Evolutionary conservation across 2,888 invertebrate species (phyloP).

Genomic region (Heliconius aoede): DNA sequence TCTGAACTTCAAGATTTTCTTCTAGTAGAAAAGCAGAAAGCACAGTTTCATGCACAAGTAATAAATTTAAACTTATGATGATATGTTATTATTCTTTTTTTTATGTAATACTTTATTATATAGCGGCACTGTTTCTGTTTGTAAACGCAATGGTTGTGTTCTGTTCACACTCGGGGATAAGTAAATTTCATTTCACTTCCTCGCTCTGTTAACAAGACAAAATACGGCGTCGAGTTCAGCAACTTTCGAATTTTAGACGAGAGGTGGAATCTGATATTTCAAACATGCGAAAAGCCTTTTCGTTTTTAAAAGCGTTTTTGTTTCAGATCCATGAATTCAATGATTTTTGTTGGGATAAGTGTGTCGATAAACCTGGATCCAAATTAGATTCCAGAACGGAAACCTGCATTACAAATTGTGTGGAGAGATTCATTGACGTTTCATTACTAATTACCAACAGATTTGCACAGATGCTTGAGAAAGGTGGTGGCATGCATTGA

Average conservation of each 20-base stretch:
- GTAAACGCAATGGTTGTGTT: no score
- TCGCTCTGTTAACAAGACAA: no score
- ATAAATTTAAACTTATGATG: constrained; percentile 1
- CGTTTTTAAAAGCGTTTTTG: background rate
- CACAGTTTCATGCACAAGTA: constrained; percentile 95
- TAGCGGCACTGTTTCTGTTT: no score
- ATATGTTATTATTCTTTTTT: no score
- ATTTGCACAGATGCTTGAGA: constrained; percentile 93
- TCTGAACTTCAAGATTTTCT: constrained; percentile 93
- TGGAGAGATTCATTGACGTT: constrained; percentile 96
- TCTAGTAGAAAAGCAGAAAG: constrained; percentile 93
- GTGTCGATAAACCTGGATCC: constrained; percentile 94
- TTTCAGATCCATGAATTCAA: constrained; percentile 95
- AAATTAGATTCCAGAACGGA: constrained; percentile 95
- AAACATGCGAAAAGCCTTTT: no score
- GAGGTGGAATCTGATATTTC: no score
- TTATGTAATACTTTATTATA: no score
- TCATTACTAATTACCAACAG: constrained; percentile 94
- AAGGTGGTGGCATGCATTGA: constrained; percentile 85
- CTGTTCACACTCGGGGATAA: no score
- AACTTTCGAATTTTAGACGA: no score
- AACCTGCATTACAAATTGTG: constrained; percentile 95
- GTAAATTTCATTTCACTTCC: no score
- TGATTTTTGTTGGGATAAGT: constrained; percentile 98
- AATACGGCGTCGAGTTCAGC: no score